Conservation (phyloP, 2,888 invertebrate genomes). For the Eupithecia exiguata region DNA sequence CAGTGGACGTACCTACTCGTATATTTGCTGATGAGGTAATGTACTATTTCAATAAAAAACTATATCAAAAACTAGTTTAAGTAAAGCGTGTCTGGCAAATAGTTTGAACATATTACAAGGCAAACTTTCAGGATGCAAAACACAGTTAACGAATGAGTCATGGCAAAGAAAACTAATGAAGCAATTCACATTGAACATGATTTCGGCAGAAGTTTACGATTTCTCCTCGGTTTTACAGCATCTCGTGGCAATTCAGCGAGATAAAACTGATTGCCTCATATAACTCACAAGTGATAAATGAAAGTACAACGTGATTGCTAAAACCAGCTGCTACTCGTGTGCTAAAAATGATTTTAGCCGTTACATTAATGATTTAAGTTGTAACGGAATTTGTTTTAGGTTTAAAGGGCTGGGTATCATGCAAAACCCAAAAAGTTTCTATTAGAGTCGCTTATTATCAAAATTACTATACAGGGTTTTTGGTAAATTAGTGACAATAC, state of each 20-base stretch:
- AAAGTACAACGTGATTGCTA: constrained; percentile 58
- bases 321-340: constrained; percentile 58
- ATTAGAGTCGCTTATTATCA: background rate
- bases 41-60: no score
- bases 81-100: background rate
- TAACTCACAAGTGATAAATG: constrained; percentile 66
- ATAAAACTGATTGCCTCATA: constrained; percentile 56
- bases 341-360: constrained; percentile 38
- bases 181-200: constrained; percentile 16
- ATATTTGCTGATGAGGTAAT: no score
- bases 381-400: constrained; percentile 15
- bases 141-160: background rate
- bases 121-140: constrained; percentile 2
- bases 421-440: background rate
- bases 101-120: background rate
- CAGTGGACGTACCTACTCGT: no score
- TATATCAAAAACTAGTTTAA: background rate
- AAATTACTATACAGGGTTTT: no score
- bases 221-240: constrained; percentile 25
- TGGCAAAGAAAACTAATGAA: constrained; percentile 9
- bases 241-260: constrained; percentile 26
- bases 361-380: constrained; percentile 31
- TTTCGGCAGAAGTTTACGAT: constrained; percentile 24
- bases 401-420: background rate
- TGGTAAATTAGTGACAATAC: no score